phyloP scores from a whole-genome alignment of 2,113 vertebrate species.

The Oreochromis tanganicae region DNA sequence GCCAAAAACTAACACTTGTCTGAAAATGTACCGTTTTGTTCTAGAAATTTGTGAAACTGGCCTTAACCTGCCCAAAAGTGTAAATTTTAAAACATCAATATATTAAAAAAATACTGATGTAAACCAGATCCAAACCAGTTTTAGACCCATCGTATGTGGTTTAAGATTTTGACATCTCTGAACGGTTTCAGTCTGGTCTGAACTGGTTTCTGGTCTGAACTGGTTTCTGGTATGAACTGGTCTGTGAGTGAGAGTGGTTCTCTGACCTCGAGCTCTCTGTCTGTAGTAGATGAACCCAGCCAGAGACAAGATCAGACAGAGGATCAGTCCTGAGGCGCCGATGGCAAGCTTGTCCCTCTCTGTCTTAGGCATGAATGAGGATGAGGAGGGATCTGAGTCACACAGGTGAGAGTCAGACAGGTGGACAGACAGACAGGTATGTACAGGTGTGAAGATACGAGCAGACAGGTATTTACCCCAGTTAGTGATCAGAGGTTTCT shows the following conservation, averaged over 20 bases:
- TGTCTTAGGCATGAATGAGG: slow-evolving; percentile 36
- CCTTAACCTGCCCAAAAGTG: too few relatives aligned
- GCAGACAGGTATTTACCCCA: slow-evolving; percentile 18
- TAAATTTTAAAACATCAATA: too few relatives aligned
- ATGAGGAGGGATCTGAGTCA: background rate
- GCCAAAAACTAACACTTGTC: too few relatives aligned
- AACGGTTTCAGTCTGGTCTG: background rate
- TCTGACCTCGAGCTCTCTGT: background rate
- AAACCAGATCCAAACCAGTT: too few relatives aligned
- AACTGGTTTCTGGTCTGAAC: background rate
- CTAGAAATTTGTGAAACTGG: too few relatives aligned
- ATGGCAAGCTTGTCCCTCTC: slow-evolving; percentile 28
- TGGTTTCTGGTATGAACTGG: background rate
- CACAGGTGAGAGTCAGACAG: background rate
- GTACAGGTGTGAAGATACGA: background rate
- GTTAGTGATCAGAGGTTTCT: slow-evolving; percentile 2
- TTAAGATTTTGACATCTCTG: too few relatives aligned
- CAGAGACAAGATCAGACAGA: slow-evolving; percentile 50
- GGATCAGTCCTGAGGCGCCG: slow-evolving; percentile 45
- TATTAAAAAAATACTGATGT: too few relatives aligned
- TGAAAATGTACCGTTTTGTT: too few relatives aligned
- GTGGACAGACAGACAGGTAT: background rate
- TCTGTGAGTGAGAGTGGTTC: background rate
- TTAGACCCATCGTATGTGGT: too few relatives aligned
- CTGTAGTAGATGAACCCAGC: slow-evolving; percentile 52